Conservation (phyloP, 2,888 invertebrate genomes). For the Salpingus planirostris region DNA sequence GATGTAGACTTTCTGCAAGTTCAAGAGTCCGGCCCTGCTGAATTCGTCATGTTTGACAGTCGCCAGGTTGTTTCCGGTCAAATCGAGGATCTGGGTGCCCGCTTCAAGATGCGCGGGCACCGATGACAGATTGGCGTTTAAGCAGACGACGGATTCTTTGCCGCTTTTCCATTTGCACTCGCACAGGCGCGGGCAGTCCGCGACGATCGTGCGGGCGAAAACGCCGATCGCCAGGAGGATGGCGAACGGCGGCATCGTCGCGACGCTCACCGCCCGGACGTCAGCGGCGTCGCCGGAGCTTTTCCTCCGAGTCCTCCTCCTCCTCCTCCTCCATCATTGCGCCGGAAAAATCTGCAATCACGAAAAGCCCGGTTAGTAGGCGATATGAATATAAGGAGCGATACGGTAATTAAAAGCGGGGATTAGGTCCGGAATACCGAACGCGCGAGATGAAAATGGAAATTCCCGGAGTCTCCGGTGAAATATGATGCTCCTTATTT, state of each 20-base stretch:
- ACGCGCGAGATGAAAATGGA: conserved; percentile 29
- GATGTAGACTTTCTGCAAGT: conserved; percentile 72
- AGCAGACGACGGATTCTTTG: conserved; percentile 75
- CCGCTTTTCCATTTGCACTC: conserved; percentile 86
- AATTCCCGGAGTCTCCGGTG: conserved; percentile 33
- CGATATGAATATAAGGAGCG: too few relatives aligned
- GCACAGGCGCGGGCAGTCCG: conserved; percentile 67
- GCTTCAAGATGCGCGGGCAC: conserved; percentile 68
- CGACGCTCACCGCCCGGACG: not conserved
- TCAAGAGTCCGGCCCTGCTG: conserved; percentile 62
- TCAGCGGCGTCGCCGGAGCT: conserved; percentile 5
- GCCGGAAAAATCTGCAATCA: too few relatives aligned
- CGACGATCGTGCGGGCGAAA: conserved; percentile 35
- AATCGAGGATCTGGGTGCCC: conserved; percentile 70
- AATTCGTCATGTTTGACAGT: conserved; percentile 65
- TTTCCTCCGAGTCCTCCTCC: conserved; percentile 29
- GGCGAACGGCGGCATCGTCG: conserved; percentile 18
- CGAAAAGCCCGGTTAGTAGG: too few relatives aligned
- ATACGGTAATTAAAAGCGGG: too few relatives aligned
- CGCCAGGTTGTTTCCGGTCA: conserved; percentile 63
- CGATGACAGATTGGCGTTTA: conserved; percentile 62
- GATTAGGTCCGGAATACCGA: not conserved
- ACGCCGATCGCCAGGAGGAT: conserved; percentile 27
- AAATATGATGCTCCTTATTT: conserved; percentile 35
- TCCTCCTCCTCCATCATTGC: conserved; percentile 31